Conservation (phyloP, 30 jellyfish, hydroid and myxozoan species). For the Hydractinia symbiolongicarpus region DNA sequence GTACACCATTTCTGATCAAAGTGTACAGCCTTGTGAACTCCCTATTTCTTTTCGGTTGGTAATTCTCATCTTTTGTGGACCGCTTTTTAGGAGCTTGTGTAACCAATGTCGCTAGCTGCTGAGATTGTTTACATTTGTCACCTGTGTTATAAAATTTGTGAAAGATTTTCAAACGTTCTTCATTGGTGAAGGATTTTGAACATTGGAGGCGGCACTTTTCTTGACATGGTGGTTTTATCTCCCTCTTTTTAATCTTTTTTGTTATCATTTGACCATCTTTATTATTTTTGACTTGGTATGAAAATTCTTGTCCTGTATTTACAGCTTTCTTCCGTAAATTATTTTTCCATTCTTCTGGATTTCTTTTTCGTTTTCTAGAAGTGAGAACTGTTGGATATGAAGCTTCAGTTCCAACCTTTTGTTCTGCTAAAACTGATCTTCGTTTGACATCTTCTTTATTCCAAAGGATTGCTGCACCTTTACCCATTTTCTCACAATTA, state of each 20-base stretch:
- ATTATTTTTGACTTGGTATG: not conserved
- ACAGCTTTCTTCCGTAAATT: conserved; percentile 11
- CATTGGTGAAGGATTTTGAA: not conserved
- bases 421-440: not conserved
- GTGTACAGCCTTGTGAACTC: conserved; percentile 2
- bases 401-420: conserved; percentile 11
- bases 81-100: not conserved
- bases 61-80: not conserved
- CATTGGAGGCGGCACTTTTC: conserved; percentile 5
- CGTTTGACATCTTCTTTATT: not conserved
- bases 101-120: not conserved
- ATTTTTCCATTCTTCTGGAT: conserved; percentile 5
- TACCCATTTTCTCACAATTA: conserved; percentile 5
- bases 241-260: too few species aligned
- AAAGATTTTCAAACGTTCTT: not conserved
- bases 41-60: not conserved
- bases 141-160: not conserved
- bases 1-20: not conserved
- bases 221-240: conserved; percentile 5
- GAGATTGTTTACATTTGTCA: not conserved
- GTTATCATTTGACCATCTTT: not conserved
- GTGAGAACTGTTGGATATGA: conserved; percentile 6
- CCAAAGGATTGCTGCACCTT: conserved; percentile 17
- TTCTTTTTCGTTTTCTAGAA: conserved; percentile 6
- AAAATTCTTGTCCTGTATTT: not conserved